A percentile compares a stretch with the other conserved stretches of the same genome.
phyloP scores from a whole-genome alignment of 2,113 vertebrate species.

The Ardeotis arabs region DNA sequence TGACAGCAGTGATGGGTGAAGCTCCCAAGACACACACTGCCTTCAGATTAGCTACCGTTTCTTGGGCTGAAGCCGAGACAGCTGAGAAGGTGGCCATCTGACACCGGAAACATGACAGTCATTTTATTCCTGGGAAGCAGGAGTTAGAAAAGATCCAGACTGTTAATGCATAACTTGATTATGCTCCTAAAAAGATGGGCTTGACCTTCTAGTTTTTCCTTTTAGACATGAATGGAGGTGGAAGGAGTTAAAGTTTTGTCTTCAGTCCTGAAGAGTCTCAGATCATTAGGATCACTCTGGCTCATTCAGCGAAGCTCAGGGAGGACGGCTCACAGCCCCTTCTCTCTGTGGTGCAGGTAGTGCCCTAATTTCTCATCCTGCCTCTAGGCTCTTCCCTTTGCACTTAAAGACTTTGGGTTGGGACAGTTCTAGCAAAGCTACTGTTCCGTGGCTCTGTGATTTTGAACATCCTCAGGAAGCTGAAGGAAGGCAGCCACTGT shows the following conservation, averaged over 20 bases:
- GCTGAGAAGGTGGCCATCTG: fast-evolving
- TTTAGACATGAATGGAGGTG: neutral
- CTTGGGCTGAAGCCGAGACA: neutral
- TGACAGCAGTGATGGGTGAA: neutral
- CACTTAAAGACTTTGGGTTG: neutral
- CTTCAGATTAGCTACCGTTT: neutral
- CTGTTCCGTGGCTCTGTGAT: neutral
- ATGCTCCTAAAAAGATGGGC: neutral
- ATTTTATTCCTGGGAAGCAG: neutral
- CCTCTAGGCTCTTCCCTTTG: neutral
- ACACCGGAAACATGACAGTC: neutral
- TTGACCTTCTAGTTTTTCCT: neutral
- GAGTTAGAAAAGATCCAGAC: neutral
- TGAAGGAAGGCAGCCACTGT: neutral
- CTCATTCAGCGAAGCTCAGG: neutral
- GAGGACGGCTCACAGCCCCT: neutral
- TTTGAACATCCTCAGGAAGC: neutral
- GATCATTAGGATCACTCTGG: neutral
- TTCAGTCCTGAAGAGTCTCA: neutral
- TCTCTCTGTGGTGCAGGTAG: neutral
- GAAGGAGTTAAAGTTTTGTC: neutral
- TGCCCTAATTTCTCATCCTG: neutral
- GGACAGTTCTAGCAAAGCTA: neutral
- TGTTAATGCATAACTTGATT: neutral
- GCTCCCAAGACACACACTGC: neutral